Evolutionary conservation across 2,888 invertebrate genomes (phyloP), one percentile per base, ranked within the genome.

Genomic region (Parascotia fuliginaria): DNA sequence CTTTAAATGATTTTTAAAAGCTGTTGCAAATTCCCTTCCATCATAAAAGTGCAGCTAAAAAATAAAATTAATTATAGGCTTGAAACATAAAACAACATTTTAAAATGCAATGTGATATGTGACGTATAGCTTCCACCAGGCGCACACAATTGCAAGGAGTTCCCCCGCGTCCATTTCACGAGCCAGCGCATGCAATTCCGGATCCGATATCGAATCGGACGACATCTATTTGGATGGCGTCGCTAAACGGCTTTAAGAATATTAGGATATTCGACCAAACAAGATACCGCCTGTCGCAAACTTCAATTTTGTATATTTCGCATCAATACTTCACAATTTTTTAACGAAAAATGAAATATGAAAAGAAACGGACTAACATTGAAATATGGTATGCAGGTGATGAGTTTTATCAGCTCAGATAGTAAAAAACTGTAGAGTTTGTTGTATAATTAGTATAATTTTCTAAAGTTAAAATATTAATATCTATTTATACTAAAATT

Each of bases 101-200:
- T n/a, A n/a, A n/a, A n/a, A n/a, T n/a, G n/a, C n/a, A n/a, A n/a
- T n/a, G n/a, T n/a, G n/a, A n/a, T n/a, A n/a, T n/a, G n/a, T n/a
- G n/a, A n/a, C n/a, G n/a, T n/a, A n/a, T n/a, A n/a, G n/a, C n/a
- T n/a, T n/a, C n/a, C n/a, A 24, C 42, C 15, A 12, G 24, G 43
- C 33, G 33, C 36, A 44, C 55, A 46, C 28, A 43, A 37, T 42
- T 16, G 33, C 37, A 48, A 48, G 48, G 27, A 42, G 60, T 41
- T 53, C 47, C 42, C 47, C 31, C 54, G 42, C 53, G 61, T 49
- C 60, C 61, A 77, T 77, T 77, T 75, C 77, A 77, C 77, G 75
- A 60, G 45, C 67, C 66, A 75, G 33, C 60, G 74, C 54, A 65
- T 65, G 72, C 76, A 76, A 76, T 77, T 69, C 71, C 73, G 37